Conservation (phyloP, 2,888 invertebrate genomes). For the Ophion slaviceki region DNA sequence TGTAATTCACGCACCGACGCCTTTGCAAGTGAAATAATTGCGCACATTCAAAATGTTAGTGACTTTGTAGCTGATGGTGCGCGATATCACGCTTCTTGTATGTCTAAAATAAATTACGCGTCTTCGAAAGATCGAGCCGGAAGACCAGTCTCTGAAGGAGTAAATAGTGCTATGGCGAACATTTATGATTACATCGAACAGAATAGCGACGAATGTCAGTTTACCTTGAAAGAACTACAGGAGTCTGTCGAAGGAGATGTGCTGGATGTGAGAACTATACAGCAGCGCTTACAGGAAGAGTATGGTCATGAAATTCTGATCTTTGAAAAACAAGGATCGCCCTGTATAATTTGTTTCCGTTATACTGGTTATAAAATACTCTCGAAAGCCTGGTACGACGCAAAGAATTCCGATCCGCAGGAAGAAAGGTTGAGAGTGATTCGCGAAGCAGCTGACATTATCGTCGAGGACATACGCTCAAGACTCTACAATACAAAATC, state of each 20-base stretch:
- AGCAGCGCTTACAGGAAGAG: conserved; percentile 55
- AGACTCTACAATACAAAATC: conserved; percentile 54
- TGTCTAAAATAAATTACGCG: not conserved
- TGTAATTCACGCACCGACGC: conserved; percentile 8
- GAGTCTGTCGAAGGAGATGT: conserved; percentile 50
- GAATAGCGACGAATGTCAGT: conserved; percentile 61
- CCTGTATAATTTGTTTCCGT: conserved; percentile 62
- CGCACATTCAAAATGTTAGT: conserved; percentile 18
- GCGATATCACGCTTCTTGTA: conserved; percentile 49
- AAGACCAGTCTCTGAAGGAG: conserved; percentile 17
- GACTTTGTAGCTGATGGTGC: conserved; percentile 49
- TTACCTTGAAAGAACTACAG: conserved; percentile 53
- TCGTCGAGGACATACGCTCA: conserved; percentile 63
- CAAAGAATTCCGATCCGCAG: conserved; percentile 39
- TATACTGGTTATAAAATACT: conserved; percentile 64
- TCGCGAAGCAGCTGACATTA: conserved; percentile 55
- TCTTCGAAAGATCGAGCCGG: not conserved
- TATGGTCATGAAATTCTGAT: conserved; percentile 65
- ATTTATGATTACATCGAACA: conserved; percentile 40
- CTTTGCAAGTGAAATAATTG: conserved; percentile 24
- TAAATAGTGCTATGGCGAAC: conserved; percentile 38
- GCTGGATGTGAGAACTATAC: conserved; percentile 62
- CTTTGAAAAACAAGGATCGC: conserved; percentile 20
- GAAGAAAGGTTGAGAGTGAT: conserved; percentile 62
- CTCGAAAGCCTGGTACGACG: conserved; percentile 55